phyloP scores from a whole-genome alignment of 92 coral and sea anemone species.

The Phymanthus crucifer region DNA sequence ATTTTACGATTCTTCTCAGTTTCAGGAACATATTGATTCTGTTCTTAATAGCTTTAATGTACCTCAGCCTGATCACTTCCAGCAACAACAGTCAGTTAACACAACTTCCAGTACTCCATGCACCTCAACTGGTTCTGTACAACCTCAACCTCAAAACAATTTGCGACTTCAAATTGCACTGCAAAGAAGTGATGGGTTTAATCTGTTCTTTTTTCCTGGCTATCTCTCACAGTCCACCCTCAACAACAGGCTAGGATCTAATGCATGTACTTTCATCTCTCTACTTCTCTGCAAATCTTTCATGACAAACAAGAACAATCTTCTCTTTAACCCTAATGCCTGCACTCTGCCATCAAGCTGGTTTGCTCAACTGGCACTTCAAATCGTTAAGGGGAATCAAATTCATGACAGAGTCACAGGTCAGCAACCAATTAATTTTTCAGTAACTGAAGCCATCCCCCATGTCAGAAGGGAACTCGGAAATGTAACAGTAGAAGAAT shows the following conservation, averaged over 20 bases:
- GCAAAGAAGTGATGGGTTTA: not conserved
- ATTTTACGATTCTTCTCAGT: too few relatives aligned
- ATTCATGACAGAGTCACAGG: slow-evolving; percentile 13
- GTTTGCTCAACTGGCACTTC: not conserved
- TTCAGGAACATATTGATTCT: too few relatives aligned
- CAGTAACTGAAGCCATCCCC: slow-evolving; percentile 3
- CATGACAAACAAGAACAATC: not conserved
- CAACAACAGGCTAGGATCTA: slow-evolving; percentile 29
- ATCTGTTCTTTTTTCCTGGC: not conserved
- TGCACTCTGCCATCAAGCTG: not conserved
- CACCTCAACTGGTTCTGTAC: too few relatives aligned
- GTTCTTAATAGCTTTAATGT: too few relatives aligned
- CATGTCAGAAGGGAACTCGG: not conserved
- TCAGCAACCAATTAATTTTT: not conserved
- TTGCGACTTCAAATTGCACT: not conserved
- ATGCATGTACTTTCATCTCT: slow-evolving; percentile 40
- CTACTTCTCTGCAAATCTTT: slow-evolving; percentile 6
- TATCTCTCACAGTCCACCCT: slow-evolving; percentile 21
- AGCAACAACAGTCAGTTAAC: too few relatives aligned
- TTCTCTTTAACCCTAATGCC: not conserved
- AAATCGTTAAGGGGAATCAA: not conserved
- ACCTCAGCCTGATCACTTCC: too few relatives aligned
- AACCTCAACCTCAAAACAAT: slow-evolving; percentile 12
- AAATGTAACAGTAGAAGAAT: not conserved
- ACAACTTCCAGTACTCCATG: too few relatives aligned